These are phyloP conservation scores for Scaptomyza caliginosa DNA, from an alignment of 2,888 invertebrate species.

Conservation along the genomic window DNA sequence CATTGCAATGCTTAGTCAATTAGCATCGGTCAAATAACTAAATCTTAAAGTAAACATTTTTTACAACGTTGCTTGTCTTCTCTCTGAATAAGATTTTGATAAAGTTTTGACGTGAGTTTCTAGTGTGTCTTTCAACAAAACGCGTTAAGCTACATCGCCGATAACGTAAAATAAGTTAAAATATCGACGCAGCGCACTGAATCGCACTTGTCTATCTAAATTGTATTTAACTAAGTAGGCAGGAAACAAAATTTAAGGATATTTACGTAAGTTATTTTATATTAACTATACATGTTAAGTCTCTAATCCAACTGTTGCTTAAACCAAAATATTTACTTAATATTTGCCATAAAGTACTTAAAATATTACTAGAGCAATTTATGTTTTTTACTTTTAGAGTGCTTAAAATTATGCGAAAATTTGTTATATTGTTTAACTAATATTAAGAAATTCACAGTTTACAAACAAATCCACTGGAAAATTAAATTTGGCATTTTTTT, in stretches of 20 bases:
- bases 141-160: slow-evolving; percentile 22
- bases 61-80: slow-evolving; percentile 12
- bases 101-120: slow-evolving; percentile 25
- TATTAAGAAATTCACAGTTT: too few species aligned
- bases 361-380: too few species aligned
- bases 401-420: too few species aligned
- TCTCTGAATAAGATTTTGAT: slow-evolving; percentile 44
- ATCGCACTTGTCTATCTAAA: slow-evolving; percentile 43
- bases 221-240: slow-evolving; percentile 34
- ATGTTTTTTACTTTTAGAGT: too few species aligned
- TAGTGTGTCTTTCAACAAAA: slow-evolving; percentile 8
- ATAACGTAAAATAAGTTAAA: slow-evolving; percentile 18
- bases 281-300: too few species aligned
- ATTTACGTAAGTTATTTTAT: slow-evolving; percentile 34
- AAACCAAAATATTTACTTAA: too few species aligned
- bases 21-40: not conserved
- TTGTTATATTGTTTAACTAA: too few species aligned
- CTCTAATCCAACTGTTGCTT: too few species aligned
- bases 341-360: too few species aligned
- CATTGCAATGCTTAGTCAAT: not conserved
- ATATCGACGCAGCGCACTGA: slow-evolving; percentile 12
- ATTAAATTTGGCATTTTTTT: too few species aligned
- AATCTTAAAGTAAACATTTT: not conserved
- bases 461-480: too few species aligned
- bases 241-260: not conserved